Evolutionary conservation across 2,113 vertebrate genomes (phyloP).

Genomic region (Corythornis vintsioides): DNA sequence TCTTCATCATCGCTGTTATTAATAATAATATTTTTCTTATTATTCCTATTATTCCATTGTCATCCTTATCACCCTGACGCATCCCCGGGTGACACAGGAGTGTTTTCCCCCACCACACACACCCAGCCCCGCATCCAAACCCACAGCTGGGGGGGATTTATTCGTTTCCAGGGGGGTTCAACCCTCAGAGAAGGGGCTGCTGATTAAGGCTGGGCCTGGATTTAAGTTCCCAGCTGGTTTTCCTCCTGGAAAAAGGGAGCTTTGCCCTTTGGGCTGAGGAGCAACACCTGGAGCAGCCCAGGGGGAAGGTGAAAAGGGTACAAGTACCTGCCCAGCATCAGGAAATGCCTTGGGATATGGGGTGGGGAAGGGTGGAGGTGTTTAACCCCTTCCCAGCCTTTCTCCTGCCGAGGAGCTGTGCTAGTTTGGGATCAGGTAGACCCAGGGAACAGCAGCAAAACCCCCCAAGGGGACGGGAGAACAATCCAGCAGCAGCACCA

Average conservation of each 20-base stretch:
- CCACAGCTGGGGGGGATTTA: accelerated
- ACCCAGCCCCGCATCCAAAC: not conserved
- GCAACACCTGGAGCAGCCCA: constrained; percentile 25
- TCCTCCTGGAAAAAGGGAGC: not conserved
- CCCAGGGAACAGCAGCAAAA: accelerated
- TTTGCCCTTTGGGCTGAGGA: not conserved
- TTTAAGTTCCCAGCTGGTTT: not conserved
- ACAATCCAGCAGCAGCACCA: not conserved
- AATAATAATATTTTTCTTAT: not conserved
- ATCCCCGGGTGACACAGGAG: not conserved
- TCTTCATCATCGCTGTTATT: not conserved
- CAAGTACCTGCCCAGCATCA: not conserved
- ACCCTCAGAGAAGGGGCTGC: accelerated
- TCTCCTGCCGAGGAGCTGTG: accelerated
- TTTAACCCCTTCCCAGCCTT: constrained; percentile 36
- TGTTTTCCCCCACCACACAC: not conserved
- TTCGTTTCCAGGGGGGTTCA: not conserved
- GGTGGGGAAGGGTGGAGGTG: not conserved
- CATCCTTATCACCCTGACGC: not conserved
- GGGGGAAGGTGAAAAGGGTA: constrained; percentile 7
- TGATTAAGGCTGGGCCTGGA: accelerated
- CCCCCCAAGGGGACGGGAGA: no score
- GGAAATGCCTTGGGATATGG: constrained; percentile 4
- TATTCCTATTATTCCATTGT: not conserved
- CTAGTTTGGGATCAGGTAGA: not conserved